Conservation (phyloP, 1,140 invertebrate genomes). For the Trachymyrmex septentrionalis region DNA sequence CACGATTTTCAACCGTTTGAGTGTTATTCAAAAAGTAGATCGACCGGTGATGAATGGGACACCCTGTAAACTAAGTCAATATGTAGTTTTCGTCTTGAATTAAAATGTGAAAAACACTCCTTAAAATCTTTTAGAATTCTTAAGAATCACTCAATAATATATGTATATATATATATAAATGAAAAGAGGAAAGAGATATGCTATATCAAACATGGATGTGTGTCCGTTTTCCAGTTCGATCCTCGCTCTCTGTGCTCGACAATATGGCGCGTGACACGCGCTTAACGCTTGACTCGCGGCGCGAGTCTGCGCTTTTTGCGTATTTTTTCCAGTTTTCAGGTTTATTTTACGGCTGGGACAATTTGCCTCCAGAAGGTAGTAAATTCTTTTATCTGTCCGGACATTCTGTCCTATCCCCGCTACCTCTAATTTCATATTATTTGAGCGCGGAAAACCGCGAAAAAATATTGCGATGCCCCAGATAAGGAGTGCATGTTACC, state of each 20-base stretch:
- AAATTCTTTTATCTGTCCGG: slow-evolving; percentile 58
- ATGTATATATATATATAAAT: too few relatives aligned
- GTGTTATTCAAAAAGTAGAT: too few relatives aligned
- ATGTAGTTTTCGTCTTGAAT: too few relatives aligned
- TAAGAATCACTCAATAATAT: too few relatives aligned
- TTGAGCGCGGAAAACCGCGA: slow-evolving; percentile 53
- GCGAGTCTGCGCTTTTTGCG: background rate
- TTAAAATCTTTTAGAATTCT: too few relatives aligned
- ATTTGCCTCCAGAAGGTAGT: slow-evolving; percentile 56
- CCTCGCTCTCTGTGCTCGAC: background rate
- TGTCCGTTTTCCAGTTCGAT: background rate
- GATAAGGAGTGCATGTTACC: slow-evolving; percentile 55
- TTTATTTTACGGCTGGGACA: slow-evolving; percentile 41
- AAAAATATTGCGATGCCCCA: slow-evolving; percentile 52
- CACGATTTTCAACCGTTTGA: too few relatives aligned
- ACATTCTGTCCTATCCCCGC: background rate
- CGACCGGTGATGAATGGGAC: too few relatives aligned
- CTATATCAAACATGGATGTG: background rate
- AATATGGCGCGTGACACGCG: slow-evolving; percentile 17
- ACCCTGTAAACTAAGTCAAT: too few relatives aligned
- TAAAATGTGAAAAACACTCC: too few relatives aligned
- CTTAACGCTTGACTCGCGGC: background rate
- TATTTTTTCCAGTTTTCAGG: slow-evolving; percentile 36
- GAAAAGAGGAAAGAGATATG: background rate
- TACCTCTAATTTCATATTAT: slow-evolving; percentile 58